Percentiles rank a stretch among this genome's conserved stretches.
Evolutionary conservation across 2,797 vertebrate species (phyloP).

Genomic region (Chiloscyllium punctatum): DNA sequence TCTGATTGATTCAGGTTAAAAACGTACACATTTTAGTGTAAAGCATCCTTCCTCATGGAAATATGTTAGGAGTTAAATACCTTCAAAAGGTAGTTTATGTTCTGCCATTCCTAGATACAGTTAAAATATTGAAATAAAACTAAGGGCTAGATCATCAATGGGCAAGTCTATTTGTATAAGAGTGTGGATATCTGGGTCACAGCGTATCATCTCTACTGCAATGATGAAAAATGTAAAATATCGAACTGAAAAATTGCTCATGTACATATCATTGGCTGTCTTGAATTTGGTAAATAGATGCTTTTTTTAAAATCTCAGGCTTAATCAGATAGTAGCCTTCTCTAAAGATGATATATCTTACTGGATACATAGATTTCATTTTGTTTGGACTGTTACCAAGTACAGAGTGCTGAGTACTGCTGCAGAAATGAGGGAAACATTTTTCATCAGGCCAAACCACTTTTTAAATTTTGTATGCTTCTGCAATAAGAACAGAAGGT

Average conservation of each 20-base stretch:
- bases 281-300: slow-evolving; percentile 48
- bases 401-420: not conserved
- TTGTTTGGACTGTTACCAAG: slow-evolving; percentile 40
- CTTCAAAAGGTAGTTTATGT: not conserved
- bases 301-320: slow-evolving; percentile 45
- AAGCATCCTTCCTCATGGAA: not conserved
- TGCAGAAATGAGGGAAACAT: not conserved
- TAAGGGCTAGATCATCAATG: not conserved
- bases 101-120: not conserved
- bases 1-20: not conserved
- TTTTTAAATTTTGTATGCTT: slow-evolving; percentile 2
- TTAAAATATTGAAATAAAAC: slow-evolving; percentile 17
- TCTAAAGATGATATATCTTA: slow-evolving; percentile 52
- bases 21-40: not conserved
- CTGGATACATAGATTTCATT: slow-evolving; percentile 48
- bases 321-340: slow-evolving; percentile 55
- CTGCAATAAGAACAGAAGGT: not conserved
- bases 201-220: slow-evolving; percentile 39
- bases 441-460: not conserved
- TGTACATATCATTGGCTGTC: slow-evolving; percentile 47
- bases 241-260: slow-evolving; percentile 48
- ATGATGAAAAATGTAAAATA: slow-evolving; percentile 48
- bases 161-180: not conserved
- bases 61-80: not conserved
- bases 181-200: slow-evolving; percentile 46